Evolutionary conservation across 2,888 invertebrate species (phyloP), one percentile per base, ranked within the genome.

Genomic region (Dryococelus australis): DNA sequence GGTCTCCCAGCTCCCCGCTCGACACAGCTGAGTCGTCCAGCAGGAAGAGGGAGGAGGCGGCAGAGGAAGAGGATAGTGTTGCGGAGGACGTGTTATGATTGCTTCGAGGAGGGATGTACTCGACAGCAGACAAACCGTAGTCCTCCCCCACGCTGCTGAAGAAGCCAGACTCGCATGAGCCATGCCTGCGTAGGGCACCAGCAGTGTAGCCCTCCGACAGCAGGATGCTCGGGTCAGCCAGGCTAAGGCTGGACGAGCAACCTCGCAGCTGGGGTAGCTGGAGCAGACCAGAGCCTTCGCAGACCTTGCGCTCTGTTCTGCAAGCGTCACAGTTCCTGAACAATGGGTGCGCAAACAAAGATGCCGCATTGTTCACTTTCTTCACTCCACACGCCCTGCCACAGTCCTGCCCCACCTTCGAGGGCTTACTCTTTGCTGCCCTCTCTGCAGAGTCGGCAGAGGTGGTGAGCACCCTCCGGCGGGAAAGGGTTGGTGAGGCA

Each of bases 91-190:
- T 65, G 90, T 85, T 86, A 43, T 87, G 88, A 20, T 85, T 80
- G 78, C 88, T 88, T 28, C 86, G 28, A 43, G 84, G n/a, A 88
- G 90, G 20, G 4, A 90, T 89, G 78, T 91, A 88, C 80, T 91
- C 91, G 43, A 89, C 89, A 51, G 90, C 89, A 43, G 89, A 94
- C 89, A 91, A 89, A 87, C 90, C 90, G 88, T 95, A 94, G 91
- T 96, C 96, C 91, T 96, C 96, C 91, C 97, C 97, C 89, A 97
- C 96, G 90, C 97, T 97, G 87, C 97, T 97, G 94, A 97, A 98
- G 92, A 98, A 97, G 28, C 98, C 98, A 90, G 97, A 97, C 92
- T 98, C 98, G 92, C 97, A 97, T 28, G 97, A 97, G 87, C 97
- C 97, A 84, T 97, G 94, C 27, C 97, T 93, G 53, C 95, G 94